Conservation (phyloP, 2,113 vertebrate genomes). For the Catharus minimus region DNA sequence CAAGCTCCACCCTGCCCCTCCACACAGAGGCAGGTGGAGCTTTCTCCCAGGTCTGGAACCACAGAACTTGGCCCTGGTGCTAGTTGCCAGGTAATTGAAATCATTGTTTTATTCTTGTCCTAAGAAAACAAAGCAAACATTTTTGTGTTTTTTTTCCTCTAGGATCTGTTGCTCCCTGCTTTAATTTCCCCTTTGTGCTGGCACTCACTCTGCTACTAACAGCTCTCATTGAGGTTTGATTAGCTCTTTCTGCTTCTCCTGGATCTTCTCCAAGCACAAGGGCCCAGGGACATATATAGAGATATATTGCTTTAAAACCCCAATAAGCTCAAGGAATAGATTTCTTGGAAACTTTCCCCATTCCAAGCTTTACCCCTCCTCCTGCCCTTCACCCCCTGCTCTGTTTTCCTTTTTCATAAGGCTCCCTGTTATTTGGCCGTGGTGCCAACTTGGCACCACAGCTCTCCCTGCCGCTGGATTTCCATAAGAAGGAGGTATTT, state of each 20-base stretch:
- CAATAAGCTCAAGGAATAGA: conserved; percentile 13
- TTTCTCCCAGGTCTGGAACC: not conserved
- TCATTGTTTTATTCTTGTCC: not conserved
- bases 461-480: conserved; percentile 29
- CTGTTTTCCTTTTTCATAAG: conserved; percentile 50
- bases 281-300: conserved; percentile 58
- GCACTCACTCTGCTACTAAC: conserved; percentile 27
- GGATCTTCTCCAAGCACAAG: conserved; percentile 52
- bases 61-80: not conserved
- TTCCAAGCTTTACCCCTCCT: conserved; percentile 35
- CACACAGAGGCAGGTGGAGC: not conserved
- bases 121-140: not conserved
- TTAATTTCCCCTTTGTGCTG: conserved; percentile 44
- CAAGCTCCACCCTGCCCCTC: not conserved
- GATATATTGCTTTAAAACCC: conserved; percentile 58
- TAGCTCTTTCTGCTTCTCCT: conserved; percentile 61
- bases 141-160: not conserved
- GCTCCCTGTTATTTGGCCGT: conserved; percentile 30
- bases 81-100: not conserved
- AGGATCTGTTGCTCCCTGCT: not conserved
- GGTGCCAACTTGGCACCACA: conserved; percentile 51
- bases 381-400: not conserved
- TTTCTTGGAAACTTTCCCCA: conserved; percentile 58
- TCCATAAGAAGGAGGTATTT: conserved; percentile 56
- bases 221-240: conserved; percentile 51